These are phyloP conservation scores for Drosophila tropicalis DNA, from an alignment of 1,140 invertebrate genomes.

Conservation along the genomic window DNA sequence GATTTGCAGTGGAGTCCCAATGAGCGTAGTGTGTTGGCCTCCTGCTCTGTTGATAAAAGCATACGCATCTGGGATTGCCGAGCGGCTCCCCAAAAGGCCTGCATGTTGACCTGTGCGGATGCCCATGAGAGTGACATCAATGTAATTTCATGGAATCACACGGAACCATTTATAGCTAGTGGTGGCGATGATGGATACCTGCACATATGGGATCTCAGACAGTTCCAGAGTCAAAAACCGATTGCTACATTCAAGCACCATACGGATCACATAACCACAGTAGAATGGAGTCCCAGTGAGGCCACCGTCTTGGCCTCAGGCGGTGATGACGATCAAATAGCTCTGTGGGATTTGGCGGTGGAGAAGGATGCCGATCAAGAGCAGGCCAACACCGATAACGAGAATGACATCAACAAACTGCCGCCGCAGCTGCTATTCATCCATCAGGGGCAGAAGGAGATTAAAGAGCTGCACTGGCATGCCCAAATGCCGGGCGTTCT, in stretches of 20 bases:
- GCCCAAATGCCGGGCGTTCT: constrained; percentile 96
- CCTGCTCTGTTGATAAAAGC: constrained; percentile 97
- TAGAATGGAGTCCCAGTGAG: constrained; percentile 98
- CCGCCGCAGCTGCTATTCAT: constrained; percentile 98
- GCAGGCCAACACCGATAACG: constrained; percentile 82
- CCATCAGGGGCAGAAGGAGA: constrained; percentile 98
- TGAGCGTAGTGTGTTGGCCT: constrained; percentile 96
- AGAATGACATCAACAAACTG: constrained; percentile 86
- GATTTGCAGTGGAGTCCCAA: constrained; percentile 99
- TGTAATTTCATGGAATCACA: constrained; percentile 98
- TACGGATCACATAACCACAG: constrained; percentile 94
- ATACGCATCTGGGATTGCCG: constrained; percentile 96
- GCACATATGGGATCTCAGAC: constrained; percentile 97
- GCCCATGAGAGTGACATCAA: constrained; percentile 97
- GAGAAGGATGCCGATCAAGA: constrained; percentile 89
- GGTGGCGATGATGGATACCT: constrained; percentile 98
- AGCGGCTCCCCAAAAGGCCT: constrained; percentile 92
- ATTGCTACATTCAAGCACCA: constrained; percentile 98
- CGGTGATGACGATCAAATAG: constrained; percentile 98
- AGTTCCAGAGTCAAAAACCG: constrained; percentile 91
- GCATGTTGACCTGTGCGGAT: constrained; percentile 94
- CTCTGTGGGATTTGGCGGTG: constrained; percentile 97
- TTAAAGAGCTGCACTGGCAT: constrained; percentile 99
- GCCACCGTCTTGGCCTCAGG: constrained; percentile 96
- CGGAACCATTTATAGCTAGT: constrained; percentile 95